These are phyloP conservation scores for Cisticola juncidis DNA, from an alignment of 2,113 vertebrate species.

Conservation along the genomic window DNA sequence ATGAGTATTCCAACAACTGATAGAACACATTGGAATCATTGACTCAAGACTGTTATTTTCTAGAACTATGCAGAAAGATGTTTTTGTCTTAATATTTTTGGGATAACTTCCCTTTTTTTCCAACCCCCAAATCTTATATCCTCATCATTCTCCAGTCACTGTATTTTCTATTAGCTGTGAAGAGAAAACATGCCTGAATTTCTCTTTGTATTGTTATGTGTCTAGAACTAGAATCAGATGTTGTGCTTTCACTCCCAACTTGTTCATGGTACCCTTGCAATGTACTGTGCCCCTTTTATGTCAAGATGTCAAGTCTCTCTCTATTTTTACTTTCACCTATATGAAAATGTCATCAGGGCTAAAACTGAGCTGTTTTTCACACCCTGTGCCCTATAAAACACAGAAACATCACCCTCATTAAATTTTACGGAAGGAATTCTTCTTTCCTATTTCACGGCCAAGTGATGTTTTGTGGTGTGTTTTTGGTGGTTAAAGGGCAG, in stretches of 20 bases:
- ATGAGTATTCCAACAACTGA: background rate
- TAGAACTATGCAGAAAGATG: background rate
- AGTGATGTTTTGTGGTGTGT: background rate
- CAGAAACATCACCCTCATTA: slow-evolving; percentile 43
- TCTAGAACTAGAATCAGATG: slow-evolving; percentile 53
- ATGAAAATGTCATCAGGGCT: slow-evolving; percentile 63
- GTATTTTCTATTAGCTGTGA: slow-evolving; percentile 2
- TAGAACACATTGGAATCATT: background rate
- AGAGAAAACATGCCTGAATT: background rate
- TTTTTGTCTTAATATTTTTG: background rate
- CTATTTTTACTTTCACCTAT: slow-evolving; percentile 48
- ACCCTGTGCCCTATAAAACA: slow-evolving; percentile 35
- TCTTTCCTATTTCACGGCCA: background rate
- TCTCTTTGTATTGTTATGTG: background rate
- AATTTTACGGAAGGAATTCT: slow-evolving; percentile 53
- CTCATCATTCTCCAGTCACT: background rate
- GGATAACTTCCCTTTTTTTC: background rate
- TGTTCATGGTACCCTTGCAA: background rate
- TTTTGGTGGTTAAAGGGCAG: slow-evolving; percentile 26
- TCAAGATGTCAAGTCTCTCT: slow-evolving; percentile 39
- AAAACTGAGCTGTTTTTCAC: slow-evolving; percentile 61
- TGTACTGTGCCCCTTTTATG: background rate
- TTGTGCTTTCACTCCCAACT: background rate
- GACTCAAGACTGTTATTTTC: background rate
- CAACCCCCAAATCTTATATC: background rate